phyloP scores from a whole-genome alignment of 1,140 invertebrate genomes.

The Drosophila pallidifrons region DNA sequence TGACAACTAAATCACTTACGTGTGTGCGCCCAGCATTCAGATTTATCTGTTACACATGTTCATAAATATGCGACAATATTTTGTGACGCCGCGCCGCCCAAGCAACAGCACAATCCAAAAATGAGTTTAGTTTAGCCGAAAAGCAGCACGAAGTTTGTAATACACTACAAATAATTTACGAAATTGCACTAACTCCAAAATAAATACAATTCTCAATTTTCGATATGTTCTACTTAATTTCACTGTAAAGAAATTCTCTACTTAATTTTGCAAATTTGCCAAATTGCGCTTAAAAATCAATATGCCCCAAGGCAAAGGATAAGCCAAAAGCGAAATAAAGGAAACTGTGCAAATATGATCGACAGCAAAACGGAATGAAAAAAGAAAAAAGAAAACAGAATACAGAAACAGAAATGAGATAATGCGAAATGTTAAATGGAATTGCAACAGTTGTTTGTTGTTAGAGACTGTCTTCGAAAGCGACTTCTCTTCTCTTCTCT shows the following conservation, averaged over 20 bases:
- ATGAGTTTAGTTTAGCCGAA: background rate
- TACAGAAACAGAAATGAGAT: background rate
- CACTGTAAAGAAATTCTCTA: too few species aligned
- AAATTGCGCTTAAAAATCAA: background rate
- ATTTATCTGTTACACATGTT: constrained; percentile 82
- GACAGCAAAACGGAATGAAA: constrained; percentile 27
- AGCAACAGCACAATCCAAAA: constrained; percentile 33
- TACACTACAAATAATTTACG: background rate
- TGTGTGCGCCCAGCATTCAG: constrained; percentile 59
- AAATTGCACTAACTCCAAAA: background rate
- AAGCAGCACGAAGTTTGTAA: background rate
- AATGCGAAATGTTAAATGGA: constrained; percentile 71
- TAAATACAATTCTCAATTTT: too few species aligned
- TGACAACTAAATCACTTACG: constrained; percentile 82
- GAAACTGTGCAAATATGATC: constrained; percentile 30
- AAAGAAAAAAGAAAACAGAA: constrained; percentile 32
- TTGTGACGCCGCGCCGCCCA: constrained; percentile 60
- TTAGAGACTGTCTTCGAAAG: constrained; percentile 62
- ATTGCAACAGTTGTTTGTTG: constrained; percentile 83
- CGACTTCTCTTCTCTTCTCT: background rate
- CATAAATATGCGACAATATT: constrained; percentile 84
- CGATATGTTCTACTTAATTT: too few species aligned
- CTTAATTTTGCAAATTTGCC: too few species aligned
- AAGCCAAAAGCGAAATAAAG: background rate
- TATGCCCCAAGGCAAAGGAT: background rate